Evolutionary conservation across 2,797 vertebrate species (phyloP).

Genomic region (Crenichthys baileyi): DNA sequence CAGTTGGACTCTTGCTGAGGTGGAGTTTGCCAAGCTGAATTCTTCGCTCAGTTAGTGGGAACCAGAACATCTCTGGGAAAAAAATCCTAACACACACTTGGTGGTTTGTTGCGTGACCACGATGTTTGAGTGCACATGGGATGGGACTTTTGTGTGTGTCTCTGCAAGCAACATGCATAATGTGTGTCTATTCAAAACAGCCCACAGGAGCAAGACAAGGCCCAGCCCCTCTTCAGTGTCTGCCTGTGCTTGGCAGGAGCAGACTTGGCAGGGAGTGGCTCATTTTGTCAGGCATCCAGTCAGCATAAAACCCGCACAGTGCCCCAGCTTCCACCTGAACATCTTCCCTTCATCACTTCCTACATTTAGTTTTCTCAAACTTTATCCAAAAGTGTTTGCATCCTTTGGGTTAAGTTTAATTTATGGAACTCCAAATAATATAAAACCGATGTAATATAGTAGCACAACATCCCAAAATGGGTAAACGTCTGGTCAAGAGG

Average conservation of each 20-base stretch:
- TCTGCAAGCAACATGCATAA: slow-evolving; percentile 32
- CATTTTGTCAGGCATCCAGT: slow-evolving; percentile 73
- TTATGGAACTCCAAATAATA: neutral
- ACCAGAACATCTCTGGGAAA: slow-evolving; percentile 76
- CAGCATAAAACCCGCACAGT: slow-evolving; percentile 56
- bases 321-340: slow-evolving; percentile 46
- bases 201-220: slow-evolving; percentile 62
- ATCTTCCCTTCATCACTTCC: slow-evolving; percentile 45
- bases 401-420: slow-evolving; percentile 11
- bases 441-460: slow-evolving; percentile 7
- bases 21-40: slow-evolving; percentile 73
- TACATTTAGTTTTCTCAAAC: slow-evolving; percentile 66
- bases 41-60: slow-evolving; percentile 61
- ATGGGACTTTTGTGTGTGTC: slow-evolving; percentile 10
- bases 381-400: slow-evolving; percentile 52
- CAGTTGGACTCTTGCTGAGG: slow-evolving; percentile 74
- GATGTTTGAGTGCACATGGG: slow-evolving; percentile 9
- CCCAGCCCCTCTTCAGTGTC: slow-evolving; percentile 64
- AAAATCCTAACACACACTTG: slow-evolving; percentile 62
- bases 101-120: slow-evolving; percentile 28
- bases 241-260: slow-evolving; percentile 60
- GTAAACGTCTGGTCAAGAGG: slow-evolving; percentile 26
- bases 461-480: slow-evolving; percentile 20
- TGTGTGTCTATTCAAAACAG: slow-evolving; percentile 60
- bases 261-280: slow-evolving; percentile 63